Evolutionary conservation across 1,140 invertebrate genomes (phyloP), one percentile per base, ranked within the genome.

Genomic region (Coelopa frigida): DNA sequence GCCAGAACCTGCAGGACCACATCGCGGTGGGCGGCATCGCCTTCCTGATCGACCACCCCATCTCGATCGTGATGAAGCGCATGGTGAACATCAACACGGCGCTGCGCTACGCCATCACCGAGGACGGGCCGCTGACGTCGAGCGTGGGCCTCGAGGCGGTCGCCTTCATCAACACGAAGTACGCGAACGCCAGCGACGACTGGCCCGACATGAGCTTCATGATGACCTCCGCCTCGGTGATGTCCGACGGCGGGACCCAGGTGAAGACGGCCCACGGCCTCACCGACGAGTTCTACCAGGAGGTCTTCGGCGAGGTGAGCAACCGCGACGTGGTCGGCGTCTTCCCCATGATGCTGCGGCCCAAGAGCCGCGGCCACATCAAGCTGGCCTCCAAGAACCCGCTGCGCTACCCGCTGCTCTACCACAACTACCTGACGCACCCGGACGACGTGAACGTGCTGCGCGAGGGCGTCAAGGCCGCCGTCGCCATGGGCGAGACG

Each of bases 141-240:
- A 87, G 82, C 50, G 78, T 90, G 4, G 88, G 88, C 1, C 65
- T 92, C 32, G 88, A 91, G 69, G 82, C 85, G 0, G 85, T 89
- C 0, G 87, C 83, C 0, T 92, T 91, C 57, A 85, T 92, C 32
- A 81, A 84, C 1, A 91, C 89, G 0, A 90, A 90, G 63, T 91
- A 90, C 59, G 84, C 83, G 0, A 91, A 91, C 58, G 71, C 79
- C 46, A 77, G 78, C 1, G 84, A 89, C 46, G 88, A 91, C 57
- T 92, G 87, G 86, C 89, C 89, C 0, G 89, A 94, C 57, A 90
- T 92, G 44, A 86, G 91, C 52, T 90, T 92, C 57, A 91, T 66
- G 83, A 71, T 91, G 61, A 83, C 86, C 0, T 84, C 86, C n/a
- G 79, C 83, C 0, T 85, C 84, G 0, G 84, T 83, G 0, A 80